Evolutionary conservation across 2,797 vertebrate species (phyloP).

Genomic region (Orientallactaga sibirica): DNA sequence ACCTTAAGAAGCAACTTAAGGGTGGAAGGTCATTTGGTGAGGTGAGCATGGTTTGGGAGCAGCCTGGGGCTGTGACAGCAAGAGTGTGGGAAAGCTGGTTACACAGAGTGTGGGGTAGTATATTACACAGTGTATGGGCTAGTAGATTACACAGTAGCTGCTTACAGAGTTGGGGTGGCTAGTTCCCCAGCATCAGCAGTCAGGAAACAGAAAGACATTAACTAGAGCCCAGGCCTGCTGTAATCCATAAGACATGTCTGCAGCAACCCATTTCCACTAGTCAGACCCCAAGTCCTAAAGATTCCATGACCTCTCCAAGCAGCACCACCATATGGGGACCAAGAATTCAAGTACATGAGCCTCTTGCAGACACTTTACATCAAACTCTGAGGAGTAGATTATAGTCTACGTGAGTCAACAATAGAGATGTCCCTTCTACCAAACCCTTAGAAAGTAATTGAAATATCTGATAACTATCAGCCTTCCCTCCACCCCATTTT

Average conservation of each 20-base stretch:
- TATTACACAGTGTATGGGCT: not conserved
- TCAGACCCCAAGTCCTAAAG: not conserved
- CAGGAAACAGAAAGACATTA: not conserved
- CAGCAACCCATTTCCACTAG: not conserved
- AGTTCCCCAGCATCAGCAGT: too few relatives aligned
- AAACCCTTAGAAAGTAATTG: not conserved
- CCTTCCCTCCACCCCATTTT: not conserved
- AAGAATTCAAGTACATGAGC: too few relatives aligned
- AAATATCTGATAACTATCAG: not conserved
- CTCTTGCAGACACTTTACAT: too few relatives aligned
- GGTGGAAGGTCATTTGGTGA: not conserved
- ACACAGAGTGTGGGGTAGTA: not conserved
- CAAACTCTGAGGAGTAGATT: too few relatives aligned
- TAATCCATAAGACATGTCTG: not conserved
- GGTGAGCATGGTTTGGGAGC: not conserved
- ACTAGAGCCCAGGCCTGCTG: not conserved
- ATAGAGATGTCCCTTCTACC: not conserved
- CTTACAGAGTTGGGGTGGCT: not conserved
- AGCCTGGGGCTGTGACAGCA: too few relatives aligned
- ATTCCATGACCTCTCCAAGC: not conserved
- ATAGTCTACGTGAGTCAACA: too few relatives aligned
- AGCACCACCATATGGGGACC: too few relatives aligned
- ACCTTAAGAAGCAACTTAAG: not conserved
- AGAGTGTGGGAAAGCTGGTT: too few relatives aligned
- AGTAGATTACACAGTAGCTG: too few relatives aligned